phyloP scores from a whole-genome alignment of 2,113 vertebrate species.

The Panthera leo region DNA sequence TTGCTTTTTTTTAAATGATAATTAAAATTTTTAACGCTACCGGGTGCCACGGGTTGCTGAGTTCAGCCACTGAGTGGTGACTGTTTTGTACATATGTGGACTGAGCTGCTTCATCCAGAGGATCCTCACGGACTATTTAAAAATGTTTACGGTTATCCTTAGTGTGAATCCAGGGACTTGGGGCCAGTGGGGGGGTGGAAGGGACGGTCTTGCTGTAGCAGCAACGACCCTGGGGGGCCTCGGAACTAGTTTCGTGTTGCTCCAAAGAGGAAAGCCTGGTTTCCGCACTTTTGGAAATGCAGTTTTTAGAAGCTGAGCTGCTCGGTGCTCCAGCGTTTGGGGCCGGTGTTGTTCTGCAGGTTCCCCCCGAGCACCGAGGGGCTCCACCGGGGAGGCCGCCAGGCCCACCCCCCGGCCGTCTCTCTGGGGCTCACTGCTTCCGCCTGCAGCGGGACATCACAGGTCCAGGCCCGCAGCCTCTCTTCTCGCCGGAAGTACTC shows the following conservation, averaged over 20 bases:
- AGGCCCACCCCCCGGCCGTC: slow-evolving; percentile 54
- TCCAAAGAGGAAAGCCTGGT: slow-evolving; percentile 65
- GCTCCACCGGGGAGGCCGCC: slow-evolving; percentile 41
- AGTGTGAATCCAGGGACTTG: background rate
- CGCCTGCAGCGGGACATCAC: slow-evolving; percentile 53
- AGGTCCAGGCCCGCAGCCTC: slow-evolving; percentile 34
- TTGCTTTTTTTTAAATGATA: background rate
- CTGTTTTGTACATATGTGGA: background rate
- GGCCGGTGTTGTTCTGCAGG: slow-evolving; percentile 57
- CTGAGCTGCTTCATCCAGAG: background rate
- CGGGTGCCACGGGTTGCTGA: slow-evolving; percentile 23
- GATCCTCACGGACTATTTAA: background rate
- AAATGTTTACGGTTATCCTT: background rate
- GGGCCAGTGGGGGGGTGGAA: fast-evolving
- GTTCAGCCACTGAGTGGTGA: background rate
- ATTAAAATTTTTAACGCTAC: background rate
- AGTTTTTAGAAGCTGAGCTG: slow-evolving; percentile 72
- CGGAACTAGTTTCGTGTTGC: slow-evolving; percentile 67
- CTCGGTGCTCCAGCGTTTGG: slow-evolving; percentile 64
- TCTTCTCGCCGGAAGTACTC: background rate
- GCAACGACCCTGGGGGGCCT: slow-evolving; percentile 57
- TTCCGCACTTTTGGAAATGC: slow-evolving; percentile 73
- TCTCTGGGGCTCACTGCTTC: slow-evolving; percentile 57
- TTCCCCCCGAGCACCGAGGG: slow-evolving; percentile 74
- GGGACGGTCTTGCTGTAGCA: background rate